phyloP scores from a whole-genome alignment of 2,113 vertebrate genomes.

The Pontoporia blainvillei region DNA sequence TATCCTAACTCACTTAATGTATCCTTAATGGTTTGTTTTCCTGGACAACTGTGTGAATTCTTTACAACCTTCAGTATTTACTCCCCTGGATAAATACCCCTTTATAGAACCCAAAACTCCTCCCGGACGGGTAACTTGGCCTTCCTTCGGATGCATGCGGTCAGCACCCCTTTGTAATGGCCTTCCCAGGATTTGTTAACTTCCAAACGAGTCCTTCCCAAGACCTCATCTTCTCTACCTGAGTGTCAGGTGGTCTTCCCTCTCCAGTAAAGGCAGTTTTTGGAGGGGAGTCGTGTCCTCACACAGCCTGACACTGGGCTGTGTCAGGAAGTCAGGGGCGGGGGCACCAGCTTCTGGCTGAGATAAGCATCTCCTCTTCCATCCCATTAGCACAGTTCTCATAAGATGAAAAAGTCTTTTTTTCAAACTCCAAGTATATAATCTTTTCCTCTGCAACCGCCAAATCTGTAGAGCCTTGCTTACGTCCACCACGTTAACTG shows the following conservation, averaged over 20 bases:
- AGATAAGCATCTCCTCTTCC: fast-evolving
- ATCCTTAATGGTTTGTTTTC: neutral
- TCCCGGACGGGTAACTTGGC: too few species aligned
- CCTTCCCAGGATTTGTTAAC: neutral
- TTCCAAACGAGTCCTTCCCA: neutral
- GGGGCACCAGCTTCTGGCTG: neutral
- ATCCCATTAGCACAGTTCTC: neutral
- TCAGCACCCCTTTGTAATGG: neutral
- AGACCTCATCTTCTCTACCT: neutral
- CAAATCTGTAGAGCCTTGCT: fast-evolving
- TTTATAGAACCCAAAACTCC: too few species aligned
- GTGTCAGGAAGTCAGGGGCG: too few species aligned
- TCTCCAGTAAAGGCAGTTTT: neutral
- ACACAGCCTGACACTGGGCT: too few species aligned
- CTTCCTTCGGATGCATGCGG: neutral
- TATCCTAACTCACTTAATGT: neutral
- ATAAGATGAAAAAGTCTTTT: neutral
- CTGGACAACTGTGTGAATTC: neutral
- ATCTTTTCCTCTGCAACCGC: neutral
- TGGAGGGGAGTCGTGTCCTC: too few species aligned
- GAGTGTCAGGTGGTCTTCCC: neutral
- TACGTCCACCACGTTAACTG: fast-evolving
- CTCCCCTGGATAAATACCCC: too few species aligned
- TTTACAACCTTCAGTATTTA: neutral
- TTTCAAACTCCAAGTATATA: neutral